These are phyloP conservation scores for Camponotus vicinus DNA, from an alignment of 1,140 invertebrate species.

Conservation along the genomic window DNA sequence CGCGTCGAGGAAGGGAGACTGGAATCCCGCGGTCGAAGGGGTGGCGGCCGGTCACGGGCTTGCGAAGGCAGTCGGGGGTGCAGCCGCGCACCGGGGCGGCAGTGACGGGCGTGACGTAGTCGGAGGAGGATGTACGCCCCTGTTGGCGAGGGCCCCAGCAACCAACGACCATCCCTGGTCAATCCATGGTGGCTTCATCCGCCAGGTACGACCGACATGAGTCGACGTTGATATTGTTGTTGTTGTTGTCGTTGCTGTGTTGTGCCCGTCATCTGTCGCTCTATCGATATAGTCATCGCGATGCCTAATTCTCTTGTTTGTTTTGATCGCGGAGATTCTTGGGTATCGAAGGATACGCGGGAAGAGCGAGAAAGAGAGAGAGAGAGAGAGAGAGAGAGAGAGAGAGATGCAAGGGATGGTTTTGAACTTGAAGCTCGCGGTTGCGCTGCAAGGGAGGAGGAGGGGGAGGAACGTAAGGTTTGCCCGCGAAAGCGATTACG, in stretches of 20 bases:
- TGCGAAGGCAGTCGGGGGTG: constrained; percentile 74
- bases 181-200: constrained; percentile 85
- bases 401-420: constrained; percentile 10
- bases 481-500: background rate
- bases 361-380: background rate
- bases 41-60: constrained; percentile 76
- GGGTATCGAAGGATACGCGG: background rate
- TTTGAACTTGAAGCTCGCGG: constrained; percentile 43
- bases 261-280: constrained; percentile 35
- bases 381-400: too few relatives aligned
- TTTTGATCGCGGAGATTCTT: constrained; percentile 22
- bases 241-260: constrained; percentile 22
- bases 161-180: constrained; percentile 83
- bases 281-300: background rate
- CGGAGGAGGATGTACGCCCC: constrained; percentile 85
- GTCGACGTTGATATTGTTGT: constrained; percentile 36
- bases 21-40: constrained; percentile 73
- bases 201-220: constrained; percentile 79
- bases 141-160: constrained; percentile 83
- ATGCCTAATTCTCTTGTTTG: constrained; percentile 8
- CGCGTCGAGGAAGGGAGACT: constrained; percentile 76
- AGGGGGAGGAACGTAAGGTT: background rate
- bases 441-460: background rate
- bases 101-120: constrained; percentile 86
- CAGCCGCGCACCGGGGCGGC: constrained; percentile 78